phyloP scores from a whole-genome alignment of 2,888 invertebrate genomes.

The Osedax frankpressi region DNA sequence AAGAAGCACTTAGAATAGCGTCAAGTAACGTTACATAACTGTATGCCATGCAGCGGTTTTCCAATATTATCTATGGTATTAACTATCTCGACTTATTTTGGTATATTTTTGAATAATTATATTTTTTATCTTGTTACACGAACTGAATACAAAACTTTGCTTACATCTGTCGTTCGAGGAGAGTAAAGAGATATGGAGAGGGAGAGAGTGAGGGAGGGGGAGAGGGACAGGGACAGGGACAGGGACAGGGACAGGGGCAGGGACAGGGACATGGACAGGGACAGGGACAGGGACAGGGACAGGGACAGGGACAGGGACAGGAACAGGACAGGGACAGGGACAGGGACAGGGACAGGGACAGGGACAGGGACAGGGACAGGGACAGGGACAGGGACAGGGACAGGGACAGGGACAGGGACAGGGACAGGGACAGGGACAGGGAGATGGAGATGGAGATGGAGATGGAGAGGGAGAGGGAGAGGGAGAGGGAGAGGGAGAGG shows the following conservation, averaged over 20 bases:
- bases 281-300: not conserved
- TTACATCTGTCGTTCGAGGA: too few species aligned
- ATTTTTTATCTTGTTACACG: too few species aligned
- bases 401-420: not conserved
- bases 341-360: not conserved
- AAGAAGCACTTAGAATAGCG: too few species aligned
- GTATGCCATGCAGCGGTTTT: too few species aligned
- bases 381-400: not conserved
- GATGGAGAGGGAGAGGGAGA: too few species aligned
- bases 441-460: not conserved
- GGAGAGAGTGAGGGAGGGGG: not conserved
- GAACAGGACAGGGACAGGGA: not conserved
- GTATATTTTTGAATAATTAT: too few species aligned
- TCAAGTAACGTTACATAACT: too few species aligned
- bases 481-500: not conserved
- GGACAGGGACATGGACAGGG: not conserved
- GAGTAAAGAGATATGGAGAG: not conserved
- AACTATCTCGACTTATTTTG: too few species aligned
- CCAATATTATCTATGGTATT: too few species aligned
- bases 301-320: not conserved
- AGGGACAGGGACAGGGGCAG: not conserved
- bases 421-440: not conserved
- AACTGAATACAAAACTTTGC: too few species aligned
- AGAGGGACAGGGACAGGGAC: constrained; percentile 6
- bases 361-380: not conserved